Evolutionary conservation across 2,797 vertebrate genomes (phyloP).

Genomic region (Thamnophis elegans): DNA sequence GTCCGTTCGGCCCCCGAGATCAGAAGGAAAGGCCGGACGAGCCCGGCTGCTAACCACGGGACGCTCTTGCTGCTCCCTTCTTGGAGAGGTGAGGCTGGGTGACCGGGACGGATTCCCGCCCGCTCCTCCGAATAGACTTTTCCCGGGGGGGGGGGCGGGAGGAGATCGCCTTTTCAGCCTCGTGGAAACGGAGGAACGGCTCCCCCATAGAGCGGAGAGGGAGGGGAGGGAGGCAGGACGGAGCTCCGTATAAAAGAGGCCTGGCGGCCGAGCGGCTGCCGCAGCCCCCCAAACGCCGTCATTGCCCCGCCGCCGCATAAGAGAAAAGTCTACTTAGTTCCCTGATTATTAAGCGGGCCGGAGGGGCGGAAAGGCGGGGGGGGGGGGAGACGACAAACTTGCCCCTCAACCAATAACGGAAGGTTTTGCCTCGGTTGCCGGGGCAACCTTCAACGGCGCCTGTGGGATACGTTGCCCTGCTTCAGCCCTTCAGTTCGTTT

Average conservation of each 20-base stretch:
- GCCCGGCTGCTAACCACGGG: not conserved
- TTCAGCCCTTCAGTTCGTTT: not conserved
- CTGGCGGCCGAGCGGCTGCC: not conserved
- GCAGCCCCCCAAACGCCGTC: not conserved
- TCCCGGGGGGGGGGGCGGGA: too few relatives aligned
- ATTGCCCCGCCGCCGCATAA: not conserved
- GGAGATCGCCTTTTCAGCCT: not conserved
- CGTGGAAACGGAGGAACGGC: not conserved
- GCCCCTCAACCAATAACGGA: not conserved
- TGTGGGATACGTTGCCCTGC: not conserved
- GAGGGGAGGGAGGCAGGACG: not conserved
- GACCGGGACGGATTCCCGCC: not conserved
- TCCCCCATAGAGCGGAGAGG: not conserved
- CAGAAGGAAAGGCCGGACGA: not conserved
- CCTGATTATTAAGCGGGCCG: not conserved
- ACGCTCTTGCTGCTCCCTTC: not conserved
- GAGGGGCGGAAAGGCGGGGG: not conserved
- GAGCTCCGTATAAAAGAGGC: not conserved
- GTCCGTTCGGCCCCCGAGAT: not conserved
- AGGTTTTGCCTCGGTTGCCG: conserved; percentile 24
- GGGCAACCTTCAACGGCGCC: conserved; percentile 35
- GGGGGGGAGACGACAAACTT: not conserved
- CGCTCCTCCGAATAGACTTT: not conserved
- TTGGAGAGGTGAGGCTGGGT: conserved; percentile 43
- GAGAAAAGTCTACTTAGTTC: not conserved